Evolutionary conservation across 2,113 vertebrate genomes (phyloP).

Genomic region (Mystacornis crossleyi): DNA sequence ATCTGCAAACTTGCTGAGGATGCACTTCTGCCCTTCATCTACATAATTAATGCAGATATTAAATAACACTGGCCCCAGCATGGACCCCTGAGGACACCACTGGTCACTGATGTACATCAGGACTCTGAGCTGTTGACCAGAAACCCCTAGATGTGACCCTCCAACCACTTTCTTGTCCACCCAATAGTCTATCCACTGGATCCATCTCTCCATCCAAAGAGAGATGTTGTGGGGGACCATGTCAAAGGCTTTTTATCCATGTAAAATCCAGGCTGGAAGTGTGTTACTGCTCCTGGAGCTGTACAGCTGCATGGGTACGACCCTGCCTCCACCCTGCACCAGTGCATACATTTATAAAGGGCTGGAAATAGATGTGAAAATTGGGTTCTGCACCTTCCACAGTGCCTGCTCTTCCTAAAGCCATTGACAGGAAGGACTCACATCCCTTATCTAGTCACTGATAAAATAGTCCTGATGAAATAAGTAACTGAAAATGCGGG

Average conservation of each 20-base stretch:
- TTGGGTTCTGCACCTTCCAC: neutral
- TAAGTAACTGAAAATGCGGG: neutral
- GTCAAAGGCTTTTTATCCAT: neutral
- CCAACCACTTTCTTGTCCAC: neutral
- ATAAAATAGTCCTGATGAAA: neutral
- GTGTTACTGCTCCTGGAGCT: rapidly evolving
- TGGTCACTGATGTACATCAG: neutral
- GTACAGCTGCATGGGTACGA: rapidly evolving
- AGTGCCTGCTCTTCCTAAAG: neutral
- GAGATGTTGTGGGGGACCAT: neutral
- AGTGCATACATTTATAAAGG: neutral
- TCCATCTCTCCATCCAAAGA: neutral
- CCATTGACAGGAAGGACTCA: neutral
- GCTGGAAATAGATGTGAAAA: neutral
- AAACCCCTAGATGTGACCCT: neutral
- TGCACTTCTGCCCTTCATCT: rapidly evolving
- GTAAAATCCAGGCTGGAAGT: neutral
- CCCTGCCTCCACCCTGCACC: neutral
- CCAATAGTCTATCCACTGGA: neutral
- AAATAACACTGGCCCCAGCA: neutral
- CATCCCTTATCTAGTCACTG: neutral
- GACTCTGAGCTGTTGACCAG: neutral
- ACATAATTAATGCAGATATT: neutral
- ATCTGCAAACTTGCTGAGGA: neutral
- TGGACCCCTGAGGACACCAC: neutral